Base-by-base conservation (phyloP, 1,140 invertebrate genomes). In the Ectropis grisescens region DNA sequence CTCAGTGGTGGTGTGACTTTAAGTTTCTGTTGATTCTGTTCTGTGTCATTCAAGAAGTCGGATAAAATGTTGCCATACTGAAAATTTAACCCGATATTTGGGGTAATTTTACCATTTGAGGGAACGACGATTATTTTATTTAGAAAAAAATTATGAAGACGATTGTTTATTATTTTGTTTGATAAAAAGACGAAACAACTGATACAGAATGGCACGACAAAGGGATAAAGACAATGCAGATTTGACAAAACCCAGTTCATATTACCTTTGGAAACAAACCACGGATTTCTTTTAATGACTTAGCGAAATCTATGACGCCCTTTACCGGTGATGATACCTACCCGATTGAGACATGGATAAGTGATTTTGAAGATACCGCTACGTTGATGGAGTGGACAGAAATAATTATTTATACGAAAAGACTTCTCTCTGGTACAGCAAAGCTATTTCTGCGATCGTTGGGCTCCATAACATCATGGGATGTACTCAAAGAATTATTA, bases 311-410 rank as follows among this genome's bases (percentile, higher is more conserved):
- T 0, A 37, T 47, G 34, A 47, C 24, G 7, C 9, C 12, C 3
- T 47, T 47, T 27, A 47, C 10, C 11, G 44, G 44, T 5, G 38
- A 47, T 30, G 38, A 47, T 16, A 37, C 5, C 38, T n/a, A 41
- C 31, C 30, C 34, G n/a, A 41, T 47, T 12, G 22, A 30, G n/a
- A 29, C 25, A 3, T 45, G 15, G 5, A 34, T 47, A 28, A 31
- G 38, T 9, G 41, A 45, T 32, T 34, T 46, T 23, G 37, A 45
- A 38, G 36, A 38, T 33, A 33, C 31, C 11, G 36, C 42, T 8
- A 6, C 37, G 11, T 5, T 39, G 2, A 36, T 39, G 41, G 13
- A 38, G 2, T 38, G 36, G 36, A 28, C 28, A 11, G 9, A 30
- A 13, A 13, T 41, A 26, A 12, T 40, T 0, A 35, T 47, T 11